These are phyloP conservation scores for Hipposideros larvatus DNA, from an alignment of 2,797 vertebrate species.

Conservation along the genomic window DNA sequence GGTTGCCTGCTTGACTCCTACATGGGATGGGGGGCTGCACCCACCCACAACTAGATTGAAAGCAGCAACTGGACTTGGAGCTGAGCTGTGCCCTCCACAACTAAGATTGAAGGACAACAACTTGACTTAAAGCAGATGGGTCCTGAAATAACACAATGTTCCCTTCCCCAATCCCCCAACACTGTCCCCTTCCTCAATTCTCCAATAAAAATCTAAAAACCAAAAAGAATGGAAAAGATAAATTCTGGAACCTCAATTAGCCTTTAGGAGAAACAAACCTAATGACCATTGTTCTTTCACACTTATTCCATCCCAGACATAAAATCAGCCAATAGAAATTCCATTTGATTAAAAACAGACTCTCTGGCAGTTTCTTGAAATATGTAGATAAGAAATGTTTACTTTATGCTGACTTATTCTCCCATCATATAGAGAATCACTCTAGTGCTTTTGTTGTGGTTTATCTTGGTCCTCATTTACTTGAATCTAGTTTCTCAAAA, in stretches of 20 bases:
- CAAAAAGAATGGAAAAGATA: neutral
- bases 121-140: no score
- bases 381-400: neutral
- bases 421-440: neutral
- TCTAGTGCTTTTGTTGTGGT: neutral
- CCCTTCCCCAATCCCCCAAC: no score
- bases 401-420: neutral
- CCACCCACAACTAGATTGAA: no score
- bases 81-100: no score
- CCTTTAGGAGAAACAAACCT: neutral
- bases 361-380: neutral
- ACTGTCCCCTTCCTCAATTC: no score
- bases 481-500: slow-evolving; percentile 39
- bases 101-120: no score
- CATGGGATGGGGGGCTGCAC: no score
- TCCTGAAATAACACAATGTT: no score
- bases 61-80: no score
- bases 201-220: no score
- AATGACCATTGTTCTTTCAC: neutral
- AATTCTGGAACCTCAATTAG: neutral
- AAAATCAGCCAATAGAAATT: slow-evolving; percentile 34
- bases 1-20: no score
- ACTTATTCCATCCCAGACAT: neutral
- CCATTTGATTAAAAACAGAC: slow-evolving; percentile 12
- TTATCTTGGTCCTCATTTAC: slow-evolving; percentile 30